Evolutionary conservation across 2,888 invertebrate genomes (phyloP).

Genomic region (Apamea epomidion): DNA sequence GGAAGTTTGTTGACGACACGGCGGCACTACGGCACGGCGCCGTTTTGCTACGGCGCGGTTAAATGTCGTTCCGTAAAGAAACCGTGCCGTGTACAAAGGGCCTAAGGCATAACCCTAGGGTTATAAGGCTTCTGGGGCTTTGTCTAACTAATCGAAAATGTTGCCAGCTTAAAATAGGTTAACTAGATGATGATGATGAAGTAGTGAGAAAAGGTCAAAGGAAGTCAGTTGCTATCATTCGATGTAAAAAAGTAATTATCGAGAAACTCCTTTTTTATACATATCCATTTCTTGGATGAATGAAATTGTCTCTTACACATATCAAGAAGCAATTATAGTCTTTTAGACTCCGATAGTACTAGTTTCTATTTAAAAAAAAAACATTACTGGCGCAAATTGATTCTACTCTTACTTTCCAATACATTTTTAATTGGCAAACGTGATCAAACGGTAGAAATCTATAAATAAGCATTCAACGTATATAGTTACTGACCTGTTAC

Average conservation of each 20-base stretch:
- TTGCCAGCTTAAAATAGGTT: neutral
- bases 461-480: constrained; percentile 40
- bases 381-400: constrained; percentile 11
- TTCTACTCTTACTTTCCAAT: constrained; percentile 50
- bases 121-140: neutral
- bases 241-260: neutral
- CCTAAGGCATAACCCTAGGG: neutral
- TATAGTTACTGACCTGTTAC: constrained; percentile 39
- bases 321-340: constrained; percentile 3
- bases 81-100: no score
- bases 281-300: neutral
- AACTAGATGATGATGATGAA: neutral
- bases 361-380: constrained; percentile 5
- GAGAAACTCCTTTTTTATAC: neutral
- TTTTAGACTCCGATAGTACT: neutral
- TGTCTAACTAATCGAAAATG: neutral
- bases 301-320: neutral
- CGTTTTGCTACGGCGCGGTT: neutral
- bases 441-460: constrained; percentile 26
- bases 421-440: constrained; percentile 9
- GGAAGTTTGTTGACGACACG: neutral
- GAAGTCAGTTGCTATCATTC: neutral
- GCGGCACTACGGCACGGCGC: neutral
- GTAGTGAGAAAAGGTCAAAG: neutral
- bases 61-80: neutral